Conservation (phyloP, 2,797 vertebrate species). For the Propithecus deckenii region DNA sequence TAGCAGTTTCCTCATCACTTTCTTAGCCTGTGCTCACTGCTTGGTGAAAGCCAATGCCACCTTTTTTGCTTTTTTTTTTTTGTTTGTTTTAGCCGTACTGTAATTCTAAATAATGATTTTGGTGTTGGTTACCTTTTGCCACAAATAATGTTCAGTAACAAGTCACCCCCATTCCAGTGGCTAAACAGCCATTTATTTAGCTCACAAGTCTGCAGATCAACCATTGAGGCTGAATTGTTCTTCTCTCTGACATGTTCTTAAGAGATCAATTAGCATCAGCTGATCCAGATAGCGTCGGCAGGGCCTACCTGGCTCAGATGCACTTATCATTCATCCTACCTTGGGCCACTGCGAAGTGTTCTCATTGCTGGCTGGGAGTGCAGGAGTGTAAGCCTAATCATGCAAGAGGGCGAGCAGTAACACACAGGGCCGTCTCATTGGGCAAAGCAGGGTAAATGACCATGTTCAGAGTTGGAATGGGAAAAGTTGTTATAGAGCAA, state of each 20-base stretch:
- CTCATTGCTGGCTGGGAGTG: background rate
- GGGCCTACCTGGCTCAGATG: background rate
- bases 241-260: background rate
- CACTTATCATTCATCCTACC: background rate
- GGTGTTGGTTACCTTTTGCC: background rate
- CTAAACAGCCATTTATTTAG: background rate
- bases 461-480: background rate
- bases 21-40: background rate
- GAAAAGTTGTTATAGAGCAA: background rate
- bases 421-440: background rate
- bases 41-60: background rate
- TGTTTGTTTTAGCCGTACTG: background rate
- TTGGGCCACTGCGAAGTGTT: background rate
- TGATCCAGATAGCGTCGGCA: background rate
- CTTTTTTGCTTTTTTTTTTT: background rate
- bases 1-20: background rate
- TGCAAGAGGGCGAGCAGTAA: background rate
- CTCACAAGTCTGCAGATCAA: background rate
- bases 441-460: background rate
- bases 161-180: background rate
- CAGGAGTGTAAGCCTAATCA: background rate
- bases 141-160: background rate
- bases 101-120: background rate
- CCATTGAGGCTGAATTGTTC: background rate
- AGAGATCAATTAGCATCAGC: background rate